Conservation (phyloP, 2,888 invertebrate species). For the Apotomis betuletana region DNA sequence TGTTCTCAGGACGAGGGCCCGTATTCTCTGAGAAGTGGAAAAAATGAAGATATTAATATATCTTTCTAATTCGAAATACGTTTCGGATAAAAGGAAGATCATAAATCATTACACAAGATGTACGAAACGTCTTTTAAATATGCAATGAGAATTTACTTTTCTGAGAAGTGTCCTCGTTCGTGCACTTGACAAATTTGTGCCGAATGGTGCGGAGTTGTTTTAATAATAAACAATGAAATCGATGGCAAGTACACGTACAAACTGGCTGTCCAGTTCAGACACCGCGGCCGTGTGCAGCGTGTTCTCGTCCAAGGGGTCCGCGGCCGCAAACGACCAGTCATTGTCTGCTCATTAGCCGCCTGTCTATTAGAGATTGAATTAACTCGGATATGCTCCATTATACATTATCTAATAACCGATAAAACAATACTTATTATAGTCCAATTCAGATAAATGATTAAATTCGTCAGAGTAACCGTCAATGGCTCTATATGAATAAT, state of each 20-base stretch:
- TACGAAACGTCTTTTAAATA: constrained; percentile 73
- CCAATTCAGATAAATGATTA: constrained; percentile 34
- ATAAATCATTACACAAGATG: constrained; percentile 77
- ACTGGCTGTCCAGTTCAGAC: constrained; percentile 30
- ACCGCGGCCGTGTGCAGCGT: constrained; percentile 42
- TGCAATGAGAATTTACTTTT: constrained; percentile 72
- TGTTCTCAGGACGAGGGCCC: constrained; percentile 69
- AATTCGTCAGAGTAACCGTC: constrained; percentile 34
- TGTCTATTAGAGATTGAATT: constrained; percentile 76
- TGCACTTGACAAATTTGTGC: constrained; percentile 59
- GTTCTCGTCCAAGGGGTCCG: constrained; percentile 47
- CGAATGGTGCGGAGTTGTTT: constrained; percentile 34
- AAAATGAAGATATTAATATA: constrained; percentile 84
- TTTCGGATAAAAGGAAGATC: constrained; percentile 79
- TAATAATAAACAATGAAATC: constrained; percentile 17
- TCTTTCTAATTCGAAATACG: constrained; percentile 84
- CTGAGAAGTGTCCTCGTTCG: constrained; percentile 74
- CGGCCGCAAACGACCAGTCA: constrained; percentile 72
- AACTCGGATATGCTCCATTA: constrained; percentile 67
- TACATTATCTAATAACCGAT: constrained; percentile 65
- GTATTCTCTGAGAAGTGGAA: constrained; percentile 82
- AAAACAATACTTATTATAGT: constrained; percentile 60
- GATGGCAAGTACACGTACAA: constrained; percentile 5
- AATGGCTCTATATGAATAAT: not conserved
- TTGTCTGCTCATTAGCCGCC: constrained; percentile 73